Evolutionary conservation across 2,113 vertebrate species (phyloP).

Genomic region (Hydrochoerus hydrochaeris): DNA sequence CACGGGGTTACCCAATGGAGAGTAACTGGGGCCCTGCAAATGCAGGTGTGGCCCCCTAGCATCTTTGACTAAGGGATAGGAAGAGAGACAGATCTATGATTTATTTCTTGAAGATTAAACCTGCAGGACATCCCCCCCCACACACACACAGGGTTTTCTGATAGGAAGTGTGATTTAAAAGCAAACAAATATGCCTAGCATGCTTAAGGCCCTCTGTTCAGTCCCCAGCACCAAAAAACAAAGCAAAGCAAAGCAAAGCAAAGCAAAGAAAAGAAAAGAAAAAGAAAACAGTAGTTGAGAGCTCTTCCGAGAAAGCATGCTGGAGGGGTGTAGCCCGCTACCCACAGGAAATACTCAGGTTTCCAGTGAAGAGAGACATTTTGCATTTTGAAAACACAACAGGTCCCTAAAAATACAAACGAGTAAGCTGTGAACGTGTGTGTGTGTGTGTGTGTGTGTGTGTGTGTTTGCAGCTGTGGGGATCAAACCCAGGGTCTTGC

Average conservation of each 20-base stretch:
- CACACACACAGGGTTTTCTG: not conserved
- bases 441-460: not conserved
- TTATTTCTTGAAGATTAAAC: not conserved
- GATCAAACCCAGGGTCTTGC: not conserved
- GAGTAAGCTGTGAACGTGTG: not conserved
- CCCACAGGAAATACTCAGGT: not conserved
- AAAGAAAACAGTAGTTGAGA: not conserved
- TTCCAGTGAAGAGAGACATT: not conserved
- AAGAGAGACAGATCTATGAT: not conserved
- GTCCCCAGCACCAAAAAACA: not conserved
- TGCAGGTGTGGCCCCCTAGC: fast-evolving
- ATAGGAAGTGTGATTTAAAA: not conserved
- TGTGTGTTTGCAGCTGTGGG: not conserved
- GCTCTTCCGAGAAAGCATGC: not conserved
- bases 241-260: not conserved
- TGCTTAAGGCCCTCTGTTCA: not conserved
- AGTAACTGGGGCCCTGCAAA: too few relatives aligned
- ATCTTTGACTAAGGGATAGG: not conserved
- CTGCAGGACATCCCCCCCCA: not conserved
- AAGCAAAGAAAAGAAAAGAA: not conserved
- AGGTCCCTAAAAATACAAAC: conserved; percentile 30
- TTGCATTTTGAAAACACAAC: not conserved
- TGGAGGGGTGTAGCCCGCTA: not conserved
- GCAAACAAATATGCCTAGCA: not conserved
- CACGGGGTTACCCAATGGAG: not conserved